A percentile compares a stretch with the other conserved stretches of the same genome.
Conservation (phyloP, 1,140 invertebrate species). For the Drosophila ambigua region DNA sequence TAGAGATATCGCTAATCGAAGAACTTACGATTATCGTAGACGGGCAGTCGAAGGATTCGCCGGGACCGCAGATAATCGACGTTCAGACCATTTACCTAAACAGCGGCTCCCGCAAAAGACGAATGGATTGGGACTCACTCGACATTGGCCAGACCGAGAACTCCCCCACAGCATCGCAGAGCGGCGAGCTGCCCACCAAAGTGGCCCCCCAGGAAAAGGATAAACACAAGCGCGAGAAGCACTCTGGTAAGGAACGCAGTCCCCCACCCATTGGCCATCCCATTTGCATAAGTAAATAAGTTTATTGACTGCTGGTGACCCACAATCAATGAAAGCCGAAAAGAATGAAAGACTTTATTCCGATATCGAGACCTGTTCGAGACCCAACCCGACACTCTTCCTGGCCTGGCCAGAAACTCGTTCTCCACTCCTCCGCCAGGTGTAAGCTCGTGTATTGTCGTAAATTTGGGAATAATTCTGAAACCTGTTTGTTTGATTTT, state of each 20-base stretch:
- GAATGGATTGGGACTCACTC: slow-evolving; percentile 84
- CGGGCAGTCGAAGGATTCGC: slow-evolving; percentile 78
- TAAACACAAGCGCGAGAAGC: slow-evolving; percentile 78
- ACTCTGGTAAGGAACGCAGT: slow-evolving; percentile 59
- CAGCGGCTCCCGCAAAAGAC: slow-evolving; percentile 82
- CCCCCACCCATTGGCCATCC: slow-evolving; percentile 5
- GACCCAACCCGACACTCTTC: background rate
- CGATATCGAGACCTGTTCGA: no score
- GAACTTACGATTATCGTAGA: slow-evolving; percentile 59
- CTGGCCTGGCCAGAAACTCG: slow-evolving; percentile 30
- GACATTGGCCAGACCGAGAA: slow-evolving; percentile 82
- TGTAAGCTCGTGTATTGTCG: background rate
- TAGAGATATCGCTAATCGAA: slow-evolving; percentile 54
- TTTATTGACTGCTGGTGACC: slow-evolving; percentile 27
- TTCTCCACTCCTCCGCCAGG: background rate
- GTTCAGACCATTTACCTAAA: slow-evolving; percentile 81
- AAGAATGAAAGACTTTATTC: slow-evolving; percentile 17
- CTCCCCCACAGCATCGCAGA: slow-evolving; percentile 66
- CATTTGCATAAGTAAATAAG: slow-evolving; percentile 35
- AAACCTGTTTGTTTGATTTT: slow-evolving; percentile 24
- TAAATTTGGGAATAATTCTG: slow-evolving; percentile 28
- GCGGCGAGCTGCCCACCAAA: slow-evolving; percentile 68
- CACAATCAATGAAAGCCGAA: slow-evolving; percentile 38
- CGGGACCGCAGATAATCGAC: slow-evolving; percentile 82
- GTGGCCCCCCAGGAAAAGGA: slow-evolving; percentile 74